Base-by-base conservation (phyloP, 1,140 invertebrate genomes). In the Drosophila rhopaloa region DNA sequence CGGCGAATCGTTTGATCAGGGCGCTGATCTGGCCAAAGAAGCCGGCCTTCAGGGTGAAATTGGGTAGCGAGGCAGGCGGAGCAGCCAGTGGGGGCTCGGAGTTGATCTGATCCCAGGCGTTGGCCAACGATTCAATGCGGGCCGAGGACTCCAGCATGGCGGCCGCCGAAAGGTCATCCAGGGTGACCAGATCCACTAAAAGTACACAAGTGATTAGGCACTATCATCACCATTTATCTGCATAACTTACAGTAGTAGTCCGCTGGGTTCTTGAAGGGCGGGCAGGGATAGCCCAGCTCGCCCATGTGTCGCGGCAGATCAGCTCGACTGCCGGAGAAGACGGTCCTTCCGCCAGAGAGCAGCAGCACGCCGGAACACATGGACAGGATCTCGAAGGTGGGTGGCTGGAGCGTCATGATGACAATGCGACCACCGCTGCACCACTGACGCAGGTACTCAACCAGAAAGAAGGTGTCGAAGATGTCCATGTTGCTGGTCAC, bases 391-490 rank as follows among this genome's bases (percentile, higher is more conserved):
- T 99, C 98, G 90, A 98, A 98, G 0, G 98, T 98, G 0, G 98
- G 97, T 19, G 98, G 98, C 92, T 98, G 97, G 10, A 99, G 93
- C 0, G 98, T 98, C 90, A 99, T 94, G n/a, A 98, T 95, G 1
- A 98, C 97, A 47, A 98, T 96, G 75, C 97, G 94, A 1, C 96
- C 96, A 19, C 96, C 95, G 51, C 94, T 95, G 0, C 97, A 97
- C 98, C 98, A 99, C 91, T 98, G 97, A 55, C 97, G 95, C 41
- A 99, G 93, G 92, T 98, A 98, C 91, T 99, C 98, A 27, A 99
- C 95, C 13, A 99, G 92, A 91, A 99, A 99, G 93, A 98, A 98
- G 0, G 97, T 97, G 86, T 99, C 98, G 75, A 98, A 98, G 60
- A 99, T 98, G 80, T 99, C 98, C 96, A 99, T 97, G 51, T 97